Evolutionary conservation across 2,888 invertebrate genomes (phyloP).

Genomic region (Gibbula magus): DNA sequence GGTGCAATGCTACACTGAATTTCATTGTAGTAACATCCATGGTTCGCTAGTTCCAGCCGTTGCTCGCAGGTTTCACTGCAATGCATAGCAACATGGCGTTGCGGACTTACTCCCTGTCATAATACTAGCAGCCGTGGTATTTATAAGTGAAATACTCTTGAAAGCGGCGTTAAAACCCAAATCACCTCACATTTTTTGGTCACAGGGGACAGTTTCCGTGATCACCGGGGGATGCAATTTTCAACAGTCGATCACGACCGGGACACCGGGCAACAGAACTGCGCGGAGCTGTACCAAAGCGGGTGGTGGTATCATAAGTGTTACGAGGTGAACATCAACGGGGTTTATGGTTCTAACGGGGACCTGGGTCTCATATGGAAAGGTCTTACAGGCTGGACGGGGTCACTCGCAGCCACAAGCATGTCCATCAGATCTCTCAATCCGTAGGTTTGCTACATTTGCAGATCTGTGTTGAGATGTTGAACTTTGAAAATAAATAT

Average conservation of each 20-base stretch:
- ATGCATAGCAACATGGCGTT: too few species aligned
- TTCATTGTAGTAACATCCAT: too few species aligned
- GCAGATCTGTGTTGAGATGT: too few species aligned
- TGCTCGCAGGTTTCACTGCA: too few species aligned
- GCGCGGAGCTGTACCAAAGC: not conserved
- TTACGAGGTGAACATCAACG: constrained; percentile 14
- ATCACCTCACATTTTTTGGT: too few species aligned
- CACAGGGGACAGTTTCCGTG: not conserved
- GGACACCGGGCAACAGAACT: not conserved
- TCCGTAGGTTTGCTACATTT: not conserved
- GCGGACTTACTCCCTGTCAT: too few species aligned
- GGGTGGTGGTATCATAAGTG: not conserved
- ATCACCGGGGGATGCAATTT: not conserved
- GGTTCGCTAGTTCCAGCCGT: too few species aligned
- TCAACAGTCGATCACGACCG: not conserved
- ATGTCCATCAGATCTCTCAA: not conserved
- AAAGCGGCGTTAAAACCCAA: too few species aligned
- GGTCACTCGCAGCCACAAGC: not conserved
- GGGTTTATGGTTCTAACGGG: not conserved
- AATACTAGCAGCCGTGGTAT: too few species aligned
- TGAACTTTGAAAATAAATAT: too few species aligned
- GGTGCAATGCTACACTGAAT: too few species aligned
- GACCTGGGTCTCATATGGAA: not conserved
- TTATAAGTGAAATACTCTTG: too few species aligned
- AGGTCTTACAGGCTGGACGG: not conserved